Percentiles rank a stretch among this genome's conserved stretches.
Conservation (phyloP, 2,888 invertebrate species). For the Harmothoe impar region DNA sequence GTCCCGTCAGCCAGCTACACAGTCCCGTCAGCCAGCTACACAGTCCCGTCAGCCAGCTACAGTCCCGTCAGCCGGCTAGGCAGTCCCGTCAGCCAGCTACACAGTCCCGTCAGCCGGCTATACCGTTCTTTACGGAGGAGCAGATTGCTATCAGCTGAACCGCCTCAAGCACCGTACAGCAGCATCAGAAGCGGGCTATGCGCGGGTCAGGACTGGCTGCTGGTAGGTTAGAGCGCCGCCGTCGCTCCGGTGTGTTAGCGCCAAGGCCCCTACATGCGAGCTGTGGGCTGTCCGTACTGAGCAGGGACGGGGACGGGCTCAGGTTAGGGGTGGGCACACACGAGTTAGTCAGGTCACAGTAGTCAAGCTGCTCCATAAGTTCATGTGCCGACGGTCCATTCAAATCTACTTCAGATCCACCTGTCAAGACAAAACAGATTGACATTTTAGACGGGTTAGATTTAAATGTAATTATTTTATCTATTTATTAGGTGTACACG, state of each 20-base stretch:
- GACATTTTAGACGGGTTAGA: neutral
- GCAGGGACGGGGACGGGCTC: slow-evolving; percentile 87
- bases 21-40: too few species aligned
- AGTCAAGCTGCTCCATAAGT: slow-evolving; percentile 94
- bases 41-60: too few species aligned
- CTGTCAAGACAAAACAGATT: neutral
- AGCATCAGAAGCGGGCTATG: slow-evolving; percentile 44
- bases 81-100: too few species aligned
- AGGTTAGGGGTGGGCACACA: slow-evolving; percentile 91
- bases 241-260: slow-evolving; percentile 30
- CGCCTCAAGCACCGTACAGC: too few species aligned
- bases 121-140: too few species aligned
- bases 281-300: slow-evolving; percentile 62
- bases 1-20: too few species aligned
- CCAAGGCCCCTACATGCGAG: neutral
- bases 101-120: too few species aligned
- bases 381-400: slow-evolving; percentile 97
- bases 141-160: too few species aligned
- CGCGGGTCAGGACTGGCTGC: slow-evolving; percentile 23
- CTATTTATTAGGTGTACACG: too few species aligned
- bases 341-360: slow-evolving; percentile 95
- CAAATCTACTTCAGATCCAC: neutral
- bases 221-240: neutral
- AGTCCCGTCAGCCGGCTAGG: too few species aligned
- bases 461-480: too few species aligned